Evolutionary conservation across 2,888 invertebrate species (phyloP).

Genomic region (Euphydryas editha): DNA sequence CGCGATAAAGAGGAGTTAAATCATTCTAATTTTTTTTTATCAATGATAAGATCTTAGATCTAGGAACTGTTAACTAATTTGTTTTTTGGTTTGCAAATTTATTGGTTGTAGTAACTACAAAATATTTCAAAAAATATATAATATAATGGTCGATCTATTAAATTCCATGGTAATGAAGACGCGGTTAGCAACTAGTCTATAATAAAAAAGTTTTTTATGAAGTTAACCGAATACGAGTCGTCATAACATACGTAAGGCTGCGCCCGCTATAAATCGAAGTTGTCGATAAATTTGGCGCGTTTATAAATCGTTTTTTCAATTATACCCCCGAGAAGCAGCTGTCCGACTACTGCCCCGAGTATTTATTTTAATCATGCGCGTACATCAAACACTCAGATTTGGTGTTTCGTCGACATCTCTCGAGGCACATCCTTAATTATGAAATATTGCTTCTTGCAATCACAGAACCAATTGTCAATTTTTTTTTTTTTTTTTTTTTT

Average conservation of each 20-base stretch:
- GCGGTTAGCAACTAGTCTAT: not conserved
- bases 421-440: slow-evolving; percentile 63
- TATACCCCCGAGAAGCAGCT: slow-evolving; percentile 77
- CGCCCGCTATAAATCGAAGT: slow-evolving; percentile 66
- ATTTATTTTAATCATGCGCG: slow-evolving; percentile 79
- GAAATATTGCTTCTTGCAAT: slow-evolving; percentile 46
- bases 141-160: no score
- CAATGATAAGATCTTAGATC: not conserved
- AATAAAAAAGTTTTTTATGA: not conserved
- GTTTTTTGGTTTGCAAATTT: not conserved
- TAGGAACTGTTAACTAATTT: slow-evolving; percentile 2
- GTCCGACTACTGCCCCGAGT: slow-evolving; percentile 72
- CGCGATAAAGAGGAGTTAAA: not conserved
- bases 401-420: slow-evolving; percentile 67
- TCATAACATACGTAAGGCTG: slow-evolving; percentile 40
- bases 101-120: no score
- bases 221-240: slow-evolving; percentile 6
- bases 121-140: no score
- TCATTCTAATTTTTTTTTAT: not conserved
- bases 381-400: slow-evolving; percentile 59
- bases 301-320: slow-evolving; percentile 82
- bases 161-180: no score
- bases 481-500: no score
- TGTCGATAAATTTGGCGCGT: slow-evolving; percentile 80
- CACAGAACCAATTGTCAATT: slow-evolving; percentile 42